Evolutionary conservation across 2,888 invertebrate species (phyloP).

Genomic region (Resseliella maxima): DNA sequence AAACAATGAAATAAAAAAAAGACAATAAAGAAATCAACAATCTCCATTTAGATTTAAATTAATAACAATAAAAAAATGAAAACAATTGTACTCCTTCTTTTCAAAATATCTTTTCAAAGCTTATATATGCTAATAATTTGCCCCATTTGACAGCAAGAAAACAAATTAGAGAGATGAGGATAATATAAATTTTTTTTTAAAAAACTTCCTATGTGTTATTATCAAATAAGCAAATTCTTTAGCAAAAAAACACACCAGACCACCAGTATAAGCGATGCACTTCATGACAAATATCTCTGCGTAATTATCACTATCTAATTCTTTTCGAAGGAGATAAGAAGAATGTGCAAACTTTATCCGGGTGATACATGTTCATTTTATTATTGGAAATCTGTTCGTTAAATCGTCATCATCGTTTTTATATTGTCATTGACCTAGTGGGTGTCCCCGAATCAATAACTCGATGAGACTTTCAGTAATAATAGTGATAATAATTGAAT

Average conservation of each 20-base stretch:
- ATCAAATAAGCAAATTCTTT: constrained; percentile 23
- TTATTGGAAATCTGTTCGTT: no score
- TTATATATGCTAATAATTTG: constrained; percentile 5
- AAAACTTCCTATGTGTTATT: constrained; percentile 52
- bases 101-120: constrained; percentile 23
- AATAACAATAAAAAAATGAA: not conserved
- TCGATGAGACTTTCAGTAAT: constrained; percentile 2
- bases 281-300: not conserved
- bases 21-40: not conserved
- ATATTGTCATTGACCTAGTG: constrained; percentile 42
- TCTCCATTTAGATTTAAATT: constrained; percentile 22
- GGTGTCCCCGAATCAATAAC: constrained; percentile 5
- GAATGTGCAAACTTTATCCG: no score
- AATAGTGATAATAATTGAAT: constrained; percentile 22
- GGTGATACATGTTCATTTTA: no score
- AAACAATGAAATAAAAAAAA: not conserved
- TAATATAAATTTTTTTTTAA: constrained; percentile 43
- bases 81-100: constrained; percentile 37
- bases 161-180: constrained; percentile 39
- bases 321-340: no score
- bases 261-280: no score
- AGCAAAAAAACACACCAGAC: constrained; percentile 2
- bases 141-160: constrained; percentile 4
- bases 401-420: not conserved
- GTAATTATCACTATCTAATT: no score